Evolutionary conservation across 2,797 vertebrate species (phyloP).

Genomic region (Poeciliopsis gracilis): DNA sequence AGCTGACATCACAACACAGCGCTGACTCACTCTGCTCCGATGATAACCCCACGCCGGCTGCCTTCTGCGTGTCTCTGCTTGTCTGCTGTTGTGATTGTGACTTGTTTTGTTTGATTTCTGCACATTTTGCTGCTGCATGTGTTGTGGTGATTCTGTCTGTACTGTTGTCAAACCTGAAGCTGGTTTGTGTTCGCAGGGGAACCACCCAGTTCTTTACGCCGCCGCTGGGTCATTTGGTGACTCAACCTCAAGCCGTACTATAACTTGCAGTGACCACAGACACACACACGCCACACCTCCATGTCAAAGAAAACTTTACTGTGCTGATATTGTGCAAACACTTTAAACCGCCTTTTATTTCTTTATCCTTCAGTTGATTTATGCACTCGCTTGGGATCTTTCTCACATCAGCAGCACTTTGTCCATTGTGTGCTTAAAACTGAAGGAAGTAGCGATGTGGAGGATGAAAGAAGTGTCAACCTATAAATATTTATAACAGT

Average conservation of each 20-base stretch:
- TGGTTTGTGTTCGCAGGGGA: slow-evolving; percentile 12
- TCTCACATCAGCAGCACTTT: neutral
- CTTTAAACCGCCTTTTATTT: neutral
- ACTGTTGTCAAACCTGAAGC: slow-evolving; percentile 5
- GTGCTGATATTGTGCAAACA: neutral
- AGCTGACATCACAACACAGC: slow-evolving; percentile 25
- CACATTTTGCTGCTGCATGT: slow-evolving; percentile 3
- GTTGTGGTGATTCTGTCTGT: slow-evolving; percentile 23
- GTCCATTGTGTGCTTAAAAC: neutral
- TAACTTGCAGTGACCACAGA: slow-evolving; percentile 12
- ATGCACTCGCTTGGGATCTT: neutral
- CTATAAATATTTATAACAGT: neutral
- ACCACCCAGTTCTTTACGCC: slow-evolving; percentile 18
- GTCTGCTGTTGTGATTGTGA: neutral
- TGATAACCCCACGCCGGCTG: slow-evolving; percentile 11
- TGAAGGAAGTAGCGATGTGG: neutral
- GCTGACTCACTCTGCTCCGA: slow-evolving; percentile 16
- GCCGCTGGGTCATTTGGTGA: slow-evolving; percentile 25
- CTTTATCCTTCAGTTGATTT: neutral
- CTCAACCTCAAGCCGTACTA: slow-evolving; percentile 13
- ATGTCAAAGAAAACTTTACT: slow-evolving; percentile 1
- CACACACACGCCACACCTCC: slow-evolving; percentile 28
- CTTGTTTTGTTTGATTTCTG: slow-evolving; percentile 1
- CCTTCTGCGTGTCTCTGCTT: neutral
- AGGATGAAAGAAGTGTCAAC: neutral